Base-by-base conservation (phyloP, 2,113 vertebrate genomes). In the Mungos mungo region DNA sequence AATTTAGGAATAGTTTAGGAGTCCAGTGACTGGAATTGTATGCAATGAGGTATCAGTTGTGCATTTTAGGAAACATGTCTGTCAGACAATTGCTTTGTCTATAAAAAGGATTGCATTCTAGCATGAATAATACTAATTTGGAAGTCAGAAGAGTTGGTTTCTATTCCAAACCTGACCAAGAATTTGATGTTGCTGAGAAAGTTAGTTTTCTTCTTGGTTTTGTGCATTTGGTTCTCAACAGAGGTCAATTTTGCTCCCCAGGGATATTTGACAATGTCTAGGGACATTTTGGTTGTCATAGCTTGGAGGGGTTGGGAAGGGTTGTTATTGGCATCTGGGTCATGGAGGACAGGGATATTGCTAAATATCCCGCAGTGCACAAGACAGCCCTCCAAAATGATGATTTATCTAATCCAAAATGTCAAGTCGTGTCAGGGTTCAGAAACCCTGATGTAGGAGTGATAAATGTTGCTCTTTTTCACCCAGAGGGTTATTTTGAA, bases 1-100 rank as follows among this genome's bases (percentile, higher is more conserved):
- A 98, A 96, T 92, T 98, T 77, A 77, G 97, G 97, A 98, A 92
- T 98, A 97, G 98, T 96, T 95, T 97, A 96, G 63, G n/a, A 97
- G 88, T 95, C 96, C 98, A 98, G 94, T 98, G 98, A 95, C 72
- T 65, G n/a, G 87, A 90, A 95, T 82, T 45, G 5, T 93, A 92
- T 96, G 89, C 87, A 80, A 3, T 81, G 82, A 94, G 74, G 29
- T 93, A 88, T 52, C 92, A 94, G 23, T 97, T 97, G 72, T 89
- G n/a, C 90, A 74, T 94, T 95, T 90, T 21, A 3, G 69, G 93
- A 96, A 90, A 86, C 29, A 1, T 47, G 29, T 93, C 65, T 93
- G 90, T 69, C 52, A 92, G 83, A 88, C 71, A 93, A 7, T 83
- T 85, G 65, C 47, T 96, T 91, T 96, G 71, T 71, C 54, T 97